Conservation (phyloP, 2,888 invertebrate genomes). For the Charanyca ferruginea region DNA sequence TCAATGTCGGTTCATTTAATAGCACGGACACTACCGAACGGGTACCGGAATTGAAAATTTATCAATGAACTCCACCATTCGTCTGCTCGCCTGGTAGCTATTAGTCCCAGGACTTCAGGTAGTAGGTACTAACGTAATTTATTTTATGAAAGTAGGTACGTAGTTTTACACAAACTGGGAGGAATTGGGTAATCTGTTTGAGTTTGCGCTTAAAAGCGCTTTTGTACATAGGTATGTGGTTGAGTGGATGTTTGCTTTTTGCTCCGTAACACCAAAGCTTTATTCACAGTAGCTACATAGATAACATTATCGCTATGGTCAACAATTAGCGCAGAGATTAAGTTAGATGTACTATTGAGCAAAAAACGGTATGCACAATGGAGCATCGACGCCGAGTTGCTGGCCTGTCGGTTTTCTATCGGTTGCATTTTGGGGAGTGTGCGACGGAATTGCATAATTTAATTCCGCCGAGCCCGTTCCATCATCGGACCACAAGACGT, state of each 20-base stretch:
- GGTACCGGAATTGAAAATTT: constrained; percentile 65
- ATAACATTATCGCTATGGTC: not conserved
- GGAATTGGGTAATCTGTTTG: constrained; percentile 24
- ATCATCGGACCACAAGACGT: too few species aligned
- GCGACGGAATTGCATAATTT: too few species aligned
- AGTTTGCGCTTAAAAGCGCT: constrained; percentile 11
- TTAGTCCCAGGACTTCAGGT: constrained; percentile 48
- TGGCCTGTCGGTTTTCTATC: too few species aligned
- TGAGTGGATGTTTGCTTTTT: not conserved
- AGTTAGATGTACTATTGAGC: too few species aligned
- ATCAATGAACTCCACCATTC: constrained; percentile 61
- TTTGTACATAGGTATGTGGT: not conserved
- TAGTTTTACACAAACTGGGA: constrained; percentile 12
- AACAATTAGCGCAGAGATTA: not conserved
- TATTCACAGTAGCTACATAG: not conserved
- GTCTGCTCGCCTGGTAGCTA: constrained; percentile 58
- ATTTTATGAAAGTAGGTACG: constrained; percentile 16
- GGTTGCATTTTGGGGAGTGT: too few species aligned
- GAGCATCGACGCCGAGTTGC: too few species aligned
- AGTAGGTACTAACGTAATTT: constrained; percentile 22
- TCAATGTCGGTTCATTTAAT: constrained; percentile 55
- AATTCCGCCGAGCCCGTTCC: too few species aligned
- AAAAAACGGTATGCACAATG: too few species aligned
- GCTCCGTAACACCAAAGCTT: not conserved
- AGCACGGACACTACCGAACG: constrained; percentile 40